Evolutionary conservation across 2,797 vertebrate genomes (phyloP).

Genomic region (Bufotes viridis): DNA sequence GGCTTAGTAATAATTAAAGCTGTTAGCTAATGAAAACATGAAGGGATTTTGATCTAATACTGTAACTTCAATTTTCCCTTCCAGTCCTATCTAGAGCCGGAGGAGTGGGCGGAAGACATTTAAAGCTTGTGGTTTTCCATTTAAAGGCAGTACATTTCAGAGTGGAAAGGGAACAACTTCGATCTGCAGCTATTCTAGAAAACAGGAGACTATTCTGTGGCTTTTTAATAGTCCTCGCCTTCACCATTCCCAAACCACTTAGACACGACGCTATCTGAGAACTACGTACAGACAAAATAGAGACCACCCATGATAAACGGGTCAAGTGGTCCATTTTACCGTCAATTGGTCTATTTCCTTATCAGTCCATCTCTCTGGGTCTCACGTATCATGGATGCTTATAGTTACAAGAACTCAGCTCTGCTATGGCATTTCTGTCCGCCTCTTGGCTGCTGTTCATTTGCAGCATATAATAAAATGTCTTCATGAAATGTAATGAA

Average conservation of each 20-base stretch:
- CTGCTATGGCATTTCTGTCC: background rate
- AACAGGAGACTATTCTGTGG: constrained; percentile 18
- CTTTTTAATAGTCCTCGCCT: constrained; percentile 3
- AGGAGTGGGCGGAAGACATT: constrained; percentile 30
- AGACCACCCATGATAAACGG: background rate
- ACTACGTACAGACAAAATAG: background rate
- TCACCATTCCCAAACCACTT: background rate
- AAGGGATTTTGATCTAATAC: constrained; percentile 48
- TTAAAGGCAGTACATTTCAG: constrained; percentile 40
- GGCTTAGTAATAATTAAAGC: constrained; percentile 54
- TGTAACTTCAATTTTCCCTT: constrained; percentile 21
- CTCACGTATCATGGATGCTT: background rate
- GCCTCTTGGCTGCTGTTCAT: background rate
- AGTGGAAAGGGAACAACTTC: constrained; percentile 25
- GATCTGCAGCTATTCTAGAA: constrained; percentile 33
- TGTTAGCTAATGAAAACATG: constrained; percentile 46
- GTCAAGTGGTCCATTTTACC: background rate
- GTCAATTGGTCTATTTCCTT: background rate
- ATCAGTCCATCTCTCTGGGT: background rate
- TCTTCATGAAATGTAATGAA: constrained; percentile 38
- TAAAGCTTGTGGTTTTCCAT: constrained; percentile 55
- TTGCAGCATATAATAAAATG: constrained; percentile 15
- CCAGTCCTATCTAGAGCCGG: constrained; percentile 19
- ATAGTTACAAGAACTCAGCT: background rate
- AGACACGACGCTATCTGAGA: background rate